phyloP scores from a whole-genome alignment of 2,113 vertebrate genomes.

The Colossoma macropomum region DNA sequence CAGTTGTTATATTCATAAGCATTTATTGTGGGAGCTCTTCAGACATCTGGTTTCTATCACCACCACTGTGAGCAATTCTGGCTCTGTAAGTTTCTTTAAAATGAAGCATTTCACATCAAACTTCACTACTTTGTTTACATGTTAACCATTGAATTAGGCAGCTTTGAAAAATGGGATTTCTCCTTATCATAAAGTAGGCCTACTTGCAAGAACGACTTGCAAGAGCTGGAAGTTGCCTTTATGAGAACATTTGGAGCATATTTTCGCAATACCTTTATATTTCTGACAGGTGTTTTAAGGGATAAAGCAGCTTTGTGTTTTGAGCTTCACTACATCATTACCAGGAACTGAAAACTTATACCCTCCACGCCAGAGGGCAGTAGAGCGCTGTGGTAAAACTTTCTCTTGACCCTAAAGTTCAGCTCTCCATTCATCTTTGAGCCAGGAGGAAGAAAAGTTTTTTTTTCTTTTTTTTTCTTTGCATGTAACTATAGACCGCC shows the following conservation, averaged over 20 bases:
- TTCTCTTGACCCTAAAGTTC: slow-evolving; percentile 9
- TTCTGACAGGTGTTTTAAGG: background rate
- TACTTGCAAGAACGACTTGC: background rate
- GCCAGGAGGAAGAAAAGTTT: background rate
- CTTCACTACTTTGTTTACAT: too few relatives aligned
- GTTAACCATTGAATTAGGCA: too few relatives aligned
- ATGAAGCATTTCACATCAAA: too few relatives aligned
- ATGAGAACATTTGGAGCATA: background rate
- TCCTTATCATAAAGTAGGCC: background rate
- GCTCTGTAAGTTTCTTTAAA: too few relatives aligned
- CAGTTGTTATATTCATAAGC: too few relatives aligned
- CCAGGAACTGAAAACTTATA: background rate
- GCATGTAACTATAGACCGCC: slow-evolving; percentile 32
- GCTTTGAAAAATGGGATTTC: too few relatives aligned
- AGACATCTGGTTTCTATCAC: too few relatives aligned
- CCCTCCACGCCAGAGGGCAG: slow-evolving; percentile 71
- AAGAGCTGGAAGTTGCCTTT: background rate
- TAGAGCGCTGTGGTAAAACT: slow-evolving; percentile 55
- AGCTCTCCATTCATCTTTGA: slow-evolving; percentile 19
- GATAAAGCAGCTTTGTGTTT: background rate
- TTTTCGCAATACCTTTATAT: background rate
- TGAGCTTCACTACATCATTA: too few relatives aligned
- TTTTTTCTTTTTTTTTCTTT: slow-evolving; percentile 1
- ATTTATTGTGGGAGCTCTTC: too few relatives aligned
- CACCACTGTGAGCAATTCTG: too few relatives aligned